Evolutionary conservation across 2,797 vertebrate genomes (phyloP).

Genomic region (Phaenicophaeus curvirostris): DNA sequence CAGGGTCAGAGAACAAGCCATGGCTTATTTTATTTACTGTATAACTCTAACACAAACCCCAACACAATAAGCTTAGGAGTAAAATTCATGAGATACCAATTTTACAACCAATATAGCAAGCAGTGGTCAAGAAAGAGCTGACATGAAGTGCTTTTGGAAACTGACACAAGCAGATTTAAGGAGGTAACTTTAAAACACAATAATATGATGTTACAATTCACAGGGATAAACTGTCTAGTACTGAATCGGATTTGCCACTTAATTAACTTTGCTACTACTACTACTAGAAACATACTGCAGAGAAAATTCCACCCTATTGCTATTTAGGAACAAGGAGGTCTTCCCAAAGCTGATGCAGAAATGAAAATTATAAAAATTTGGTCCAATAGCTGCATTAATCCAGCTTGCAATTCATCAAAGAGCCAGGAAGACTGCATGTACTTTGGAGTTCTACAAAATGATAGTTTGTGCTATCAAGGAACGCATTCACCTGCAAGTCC

Average conservation of each 20-base stretch:
- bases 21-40: background rate
- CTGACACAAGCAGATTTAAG: background rate
- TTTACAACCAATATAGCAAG: background rate
- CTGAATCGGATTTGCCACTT: background rate
- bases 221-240: background rate
- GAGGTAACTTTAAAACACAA: background rate
- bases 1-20: background rate
- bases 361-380: background rate
- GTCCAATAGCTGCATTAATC: background rate
- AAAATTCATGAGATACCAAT: background rate
- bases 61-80: background rate
- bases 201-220: background rate
- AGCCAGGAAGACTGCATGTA: background rate
- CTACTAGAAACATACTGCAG: background rate
- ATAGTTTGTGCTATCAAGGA: background rate
- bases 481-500: background rate
- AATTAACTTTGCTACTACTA: background rate
- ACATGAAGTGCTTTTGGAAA: background rate
- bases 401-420: background rate
- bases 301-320: background rate
- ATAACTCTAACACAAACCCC: background rate
- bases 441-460: background rate
- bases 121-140: background rate
- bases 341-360: background rate
- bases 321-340: background rate